Conservation (phyloP, 37 sponge, comb jelly and placozoan genomes). For the Ephydatia muelleri region DNA sequence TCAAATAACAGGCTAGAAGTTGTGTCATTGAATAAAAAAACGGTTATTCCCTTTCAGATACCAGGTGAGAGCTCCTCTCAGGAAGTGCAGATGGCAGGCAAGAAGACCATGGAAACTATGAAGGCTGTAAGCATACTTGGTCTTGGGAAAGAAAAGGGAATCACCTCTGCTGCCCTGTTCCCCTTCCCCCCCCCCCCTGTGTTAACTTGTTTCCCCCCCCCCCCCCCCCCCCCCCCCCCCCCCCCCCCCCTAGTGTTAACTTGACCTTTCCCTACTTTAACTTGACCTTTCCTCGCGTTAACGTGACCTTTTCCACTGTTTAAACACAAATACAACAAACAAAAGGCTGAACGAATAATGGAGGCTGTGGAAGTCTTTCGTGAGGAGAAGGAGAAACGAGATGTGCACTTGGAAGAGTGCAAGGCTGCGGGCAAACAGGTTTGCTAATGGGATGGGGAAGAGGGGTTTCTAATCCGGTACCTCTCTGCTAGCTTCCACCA, state of each 20-base stretch:
- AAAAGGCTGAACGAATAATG: slow-evolving; percentile 87
- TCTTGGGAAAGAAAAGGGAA: too few species aligned
- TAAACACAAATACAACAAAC: not conserved
- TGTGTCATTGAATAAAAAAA: not conserved
- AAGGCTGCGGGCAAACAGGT: slow-evolving; percentile 53
- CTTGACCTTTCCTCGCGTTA: not conserved
- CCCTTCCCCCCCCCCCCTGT: not conserved
- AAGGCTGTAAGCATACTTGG: slow-evolving; percentile 49
- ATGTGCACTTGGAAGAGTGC: slow-evolving; percentile 52
- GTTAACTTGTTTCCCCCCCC: too few species aligned
- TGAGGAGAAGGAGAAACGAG: slow-evolving; percentile 57
- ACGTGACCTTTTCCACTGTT: not conserved
- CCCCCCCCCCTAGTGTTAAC: not conserved
- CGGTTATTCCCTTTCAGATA: slow-evolving; percentile 9
- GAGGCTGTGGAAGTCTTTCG: slow-evolving; percentile 80
- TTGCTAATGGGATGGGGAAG: not conserved
- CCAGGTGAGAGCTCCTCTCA: slow-evolving; percentile 51
- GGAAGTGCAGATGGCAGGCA: slow-evolving; percentile 73
- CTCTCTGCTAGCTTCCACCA: slow-evolving; percentile 47
- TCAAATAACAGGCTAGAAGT: not conserved
- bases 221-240: not conserved
- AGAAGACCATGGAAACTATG: slow-evolving; percentile 73
- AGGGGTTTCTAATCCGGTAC: not conserved
- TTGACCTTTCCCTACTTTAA: not conserved
- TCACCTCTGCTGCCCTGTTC: too few species aligned